Evolutionary conservation across 2,888 invertebrate species (phyloP).

Genomic region (Acutogordius australiensis): DNA sequence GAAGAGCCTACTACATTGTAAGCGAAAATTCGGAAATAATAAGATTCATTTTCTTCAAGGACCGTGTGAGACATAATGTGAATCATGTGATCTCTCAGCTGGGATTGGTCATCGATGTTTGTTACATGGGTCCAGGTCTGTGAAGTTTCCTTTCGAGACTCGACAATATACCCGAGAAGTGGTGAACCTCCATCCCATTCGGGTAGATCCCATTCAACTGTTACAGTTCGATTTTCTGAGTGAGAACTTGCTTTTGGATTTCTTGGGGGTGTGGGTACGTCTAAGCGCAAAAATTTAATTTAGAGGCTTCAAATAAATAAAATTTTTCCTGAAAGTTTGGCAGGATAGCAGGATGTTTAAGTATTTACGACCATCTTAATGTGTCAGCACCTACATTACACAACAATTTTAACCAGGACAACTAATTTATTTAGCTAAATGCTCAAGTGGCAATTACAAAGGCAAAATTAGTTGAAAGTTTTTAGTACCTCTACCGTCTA

Average conservation of each 20-base stretch:
- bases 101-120: not conserved
- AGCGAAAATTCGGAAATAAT: conserved; percentile 6
- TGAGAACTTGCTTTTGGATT: not conserved
- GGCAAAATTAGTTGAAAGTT: too few species aligned
- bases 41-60: not conserved
- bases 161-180: not conserved
- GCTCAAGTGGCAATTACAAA: too few species aligned
- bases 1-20: not conserved
- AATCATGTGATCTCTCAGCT: not conserved
- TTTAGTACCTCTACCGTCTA: too few species aligned
- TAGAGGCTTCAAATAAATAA: too few species aligned
- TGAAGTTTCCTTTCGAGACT: not conserved
- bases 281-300: too few species aligned
- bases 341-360: too few species aligned
- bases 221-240: not conserved
- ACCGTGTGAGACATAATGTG: not conserved
- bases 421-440: too few species aligned
- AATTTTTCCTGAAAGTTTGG: too few species aligned
- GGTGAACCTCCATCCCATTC: conserved; percentile 1
- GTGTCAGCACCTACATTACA: too few species aligned
- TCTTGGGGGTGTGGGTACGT: not conserved
- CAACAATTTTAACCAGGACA: too few species aligned
- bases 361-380: too few species aligned
- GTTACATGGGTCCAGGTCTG: not conserved
- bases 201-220: not conserved